phyloP scores from a whole-genome alignment of 2,797 vertebrate species.

The Enteromius afrohamiltoni region DNA sequence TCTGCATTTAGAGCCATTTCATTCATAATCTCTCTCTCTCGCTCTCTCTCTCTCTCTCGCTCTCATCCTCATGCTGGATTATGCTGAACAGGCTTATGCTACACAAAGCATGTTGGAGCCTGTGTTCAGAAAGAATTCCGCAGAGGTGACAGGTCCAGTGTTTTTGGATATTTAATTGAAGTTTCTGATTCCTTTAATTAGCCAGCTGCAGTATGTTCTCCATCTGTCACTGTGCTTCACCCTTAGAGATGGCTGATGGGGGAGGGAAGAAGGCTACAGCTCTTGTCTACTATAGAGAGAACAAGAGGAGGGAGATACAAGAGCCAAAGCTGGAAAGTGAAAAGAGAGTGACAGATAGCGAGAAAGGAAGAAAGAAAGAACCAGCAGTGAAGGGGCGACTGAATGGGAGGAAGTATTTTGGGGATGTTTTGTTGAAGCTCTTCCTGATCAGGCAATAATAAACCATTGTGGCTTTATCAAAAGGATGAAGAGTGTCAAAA shows the following conservation, averaged over 20 bases:
- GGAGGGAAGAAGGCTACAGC: constrained; percentile 24
- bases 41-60: background rate
- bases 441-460: constrained; percentile 22
- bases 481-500: background rate
- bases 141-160: constrained; percentile 56
- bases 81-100: constrained; percentile 43
- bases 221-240: constrained; percentile 62
- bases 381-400: constrained; percentile 6
- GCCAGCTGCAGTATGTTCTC: constrained; percentile 56
- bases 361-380: constrained; percentile 7
- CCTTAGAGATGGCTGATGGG: constrained; percentile 34
- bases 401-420: constrained; percentile 46
- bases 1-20: constrained; percentile 40
- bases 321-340: constrained; percentile 41
- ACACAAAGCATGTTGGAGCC: constrained; percentile 41
- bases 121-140: constrained; percentile 59
- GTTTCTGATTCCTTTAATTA: constrained; percentile 63
- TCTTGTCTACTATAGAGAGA: constrained; percentile 17
- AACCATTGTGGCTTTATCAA: background rate
- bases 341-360: constrained; percentile 35
- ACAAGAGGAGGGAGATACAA: constrained; percentile 21
- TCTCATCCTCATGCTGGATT: constrained; percentile 46
- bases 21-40: constrained; percentile 28
- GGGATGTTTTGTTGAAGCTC: constrained; percentile 34
- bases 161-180: constrained; percentile 65